Evolutionary conservation across 2,888 invertebrate genomes (phyloP), one percentile per base, ranked within the genome.

Genomic region (Drosophila borealis): DNA sequence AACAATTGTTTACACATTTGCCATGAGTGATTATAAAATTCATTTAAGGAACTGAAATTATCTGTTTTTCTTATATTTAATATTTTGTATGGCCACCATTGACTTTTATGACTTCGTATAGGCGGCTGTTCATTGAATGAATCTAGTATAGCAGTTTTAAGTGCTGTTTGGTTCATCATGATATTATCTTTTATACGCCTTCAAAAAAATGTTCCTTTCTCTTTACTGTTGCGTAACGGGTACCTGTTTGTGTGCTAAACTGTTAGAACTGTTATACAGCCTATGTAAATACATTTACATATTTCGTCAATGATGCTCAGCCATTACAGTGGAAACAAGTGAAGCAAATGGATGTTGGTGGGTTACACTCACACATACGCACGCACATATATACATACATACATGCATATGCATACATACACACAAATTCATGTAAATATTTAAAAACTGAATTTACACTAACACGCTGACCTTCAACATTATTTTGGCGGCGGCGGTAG

Each of bases 401-500:
- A 49, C 1, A 9, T 14, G 29, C 29, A 51, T 14, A 41, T 37
- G 36, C 25, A 14, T 10, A 42, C 25, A 21, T 14, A 21, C 13
- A 10, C 2, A 17, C 6, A 56, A 17, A 34, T 10, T 14, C 29
- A 19, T 13, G 11, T 45, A 54, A 14, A n/a, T 42, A 51, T 14
- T 46, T 39, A 59, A 51, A 39, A 41, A 54, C 44, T 41, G 37
- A 77, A 80, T 82, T 80, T 89, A 78, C 70, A 70, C 74, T 82
- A 89, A 87, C 89, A 80, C 70, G 88, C 81, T 87, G 86, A 87
- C 86, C 86, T 87, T 89, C 86, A 86, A 86, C 80, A 89, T 87
- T 66, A 74, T 76, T 80, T 87, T 69, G 78, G 50, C 57, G 46
- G 59, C 21, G 63, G 57, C 36, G 68, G 55, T 41, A 49, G 57